phyloP scores from a whole-genome alignment of 2,113 vertebrate species.

The Alces alces region DNA sequence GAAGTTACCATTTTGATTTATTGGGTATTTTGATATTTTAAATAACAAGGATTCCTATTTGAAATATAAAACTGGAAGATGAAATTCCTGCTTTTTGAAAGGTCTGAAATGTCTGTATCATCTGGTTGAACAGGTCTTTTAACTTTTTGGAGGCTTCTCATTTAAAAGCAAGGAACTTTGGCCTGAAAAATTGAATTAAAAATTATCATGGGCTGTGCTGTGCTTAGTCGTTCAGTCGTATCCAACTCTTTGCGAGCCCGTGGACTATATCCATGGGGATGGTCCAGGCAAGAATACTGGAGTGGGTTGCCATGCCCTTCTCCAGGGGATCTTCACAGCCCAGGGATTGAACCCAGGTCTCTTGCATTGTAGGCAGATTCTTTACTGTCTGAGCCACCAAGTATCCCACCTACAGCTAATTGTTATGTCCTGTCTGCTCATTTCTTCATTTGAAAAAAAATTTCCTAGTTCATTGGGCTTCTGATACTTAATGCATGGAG shows the following conservation, averaged over 20 bases:
- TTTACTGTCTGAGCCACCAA: not conserved
- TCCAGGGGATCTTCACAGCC: not conserved
- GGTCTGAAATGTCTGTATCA: not conserved
- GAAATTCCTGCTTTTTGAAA: not conserved
- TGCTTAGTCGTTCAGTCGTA: accelerated
- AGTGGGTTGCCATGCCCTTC: not conserved
- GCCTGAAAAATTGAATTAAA: not conserved
- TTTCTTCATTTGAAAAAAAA: not conserved
- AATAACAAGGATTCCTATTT: not conserved
- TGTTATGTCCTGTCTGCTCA: not conserved
- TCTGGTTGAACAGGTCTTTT: not conserved
- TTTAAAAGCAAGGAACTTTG: not conserved
- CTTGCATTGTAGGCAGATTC: not conserved
- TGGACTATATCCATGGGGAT: not conserved
- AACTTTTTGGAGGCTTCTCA: not conserved
- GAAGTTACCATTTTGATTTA: not conserved
- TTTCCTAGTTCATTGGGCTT: not conserved
- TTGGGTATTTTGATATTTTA: not conserved
- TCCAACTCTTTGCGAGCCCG: accelerated
- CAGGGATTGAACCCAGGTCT: not conserved
- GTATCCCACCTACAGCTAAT: not conserved
- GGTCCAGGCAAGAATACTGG: not conserved
- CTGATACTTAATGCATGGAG: not conserved
- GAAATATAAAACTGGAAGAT: not conserved
- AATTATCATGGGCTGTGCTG: not conserved